Base-by-base conservation (phyloP, 2,113 vertebrate species). In the Triplophysa siluroides region DNA sequence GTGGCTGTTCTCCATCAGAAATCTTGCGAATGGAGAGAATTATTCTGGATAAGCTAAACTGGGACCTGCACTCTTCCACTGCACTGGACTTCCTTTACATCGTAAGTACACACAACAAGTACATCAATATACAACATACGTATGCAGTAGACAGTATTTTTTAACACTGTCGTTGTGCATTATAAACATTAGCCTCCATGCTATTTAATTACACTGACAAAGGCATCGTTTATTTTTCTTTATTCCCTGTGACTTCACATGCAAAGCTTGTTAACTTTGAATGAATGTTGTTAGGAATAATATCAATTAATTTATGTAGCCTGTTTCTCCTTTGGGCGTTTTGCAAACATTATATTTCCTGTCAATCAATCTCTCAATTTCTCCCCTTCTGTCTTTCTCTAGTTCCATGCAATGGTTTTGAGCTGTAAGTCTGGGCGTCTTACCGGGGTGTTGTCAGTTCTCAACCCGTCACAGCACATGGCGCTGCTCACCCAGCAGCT, bases 31-130 rank as follows among this genome's bases (percentile, higher is more conserved):
- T 99, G 97, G 98, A 99, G 92, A 94, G 93, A 91, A 96, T 98
- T 85, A 90, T 99, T 90, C 92, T 99, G 92, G 97, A 98, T 93
- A 99, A 99, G 86, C 91, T 99, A 86, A 93, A 94, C 90, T 99
- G 97, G 98, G 95, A 98, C 88, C 95, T 99, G 90, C 97, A 97
- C 89, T 94, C 91, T 19, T 93, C 96, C 78, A 99, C 97, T 0
- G 93, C 97, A 12, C 89, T 99, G 93, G 96, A 98, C 90, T 99
- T 99, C 91, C 96, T 99, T 88, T 95, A 99, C 82, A 98, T 99
- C 85, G 97, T 99, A 92, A 88, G 89, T 93, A 52, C 8, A 16
- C 23, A 18, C 60, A 62, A 29, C 50, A 16, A 29, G 26, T 8
- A 13, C 11, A 2, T 9, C 23, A 18, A 45, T 45, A 45, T 45